phyloP scores from a whole-genome alignment of 2,888 invertebrate species.

The Xanthorhoe designata region DNA sequence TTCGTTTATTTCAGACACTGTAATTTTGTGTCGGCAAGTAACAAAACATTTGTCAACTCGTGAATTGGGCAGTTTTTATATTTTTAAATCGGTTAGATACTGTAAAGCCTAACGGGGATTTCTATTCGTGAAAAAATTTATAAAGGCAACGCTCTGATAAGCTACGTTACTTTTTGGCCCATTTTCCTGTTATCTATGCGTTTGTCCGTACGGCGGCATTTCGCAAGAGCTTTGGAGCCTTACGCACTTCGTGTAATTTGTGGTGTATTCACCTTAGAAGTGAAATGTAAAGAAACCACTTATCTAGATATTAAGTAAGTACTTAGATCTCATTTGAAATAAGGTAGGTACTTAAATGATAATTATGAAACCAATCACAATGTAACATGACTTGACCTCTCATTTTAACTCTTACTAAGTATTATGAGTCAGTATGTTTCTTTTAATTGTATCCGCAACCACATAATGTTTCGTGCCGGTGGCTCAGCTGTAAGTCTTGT shows the following conservation, averaged over 20 bases:
- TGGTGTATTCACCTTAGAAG: no score
- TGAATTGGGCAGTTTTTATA: no score
- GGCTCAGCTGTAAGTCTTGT: constrained; percentile 28
- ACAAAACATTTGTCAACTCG: no score
- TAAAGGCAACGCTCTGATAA: constrained; percentile 45
- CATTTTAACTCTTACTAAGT: background rate
- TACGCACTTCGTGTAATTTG: background rate
- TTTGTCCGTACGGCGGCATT: constrained; percentile 23
- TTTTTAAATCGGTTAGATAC: no score
- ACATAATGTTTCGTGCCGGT: constrained; percentile 9
- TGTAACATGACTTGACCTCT: no score
- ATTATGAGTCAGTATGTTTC: constrained; percentile 12
- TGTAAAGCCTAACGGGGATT: background rate
- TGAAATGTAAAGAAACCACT: no score
- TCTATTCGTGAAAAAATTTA: constrained; percentile 25
- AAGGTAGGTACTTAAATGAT: no score
- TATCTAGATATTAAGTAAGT: no score
- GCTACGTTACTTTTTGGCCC: constrained; percentile 51
- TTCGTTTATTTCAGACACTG: no score
- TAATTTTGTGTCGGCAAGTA: no score
- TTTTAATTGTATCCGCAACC: constrained; percentile 14
- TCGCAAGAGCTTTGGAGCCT: constrained; percentile 22
- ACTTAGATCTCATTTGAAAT: no score
- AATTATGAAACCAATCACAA: no score
- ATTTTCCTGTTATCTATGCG: constrained; percentile 63